Percentiles rank a stretch among this genome's conserved stretches.
phyloP scores from a whole-genome alignment of 2,113 vertebrate species.

The Chionomys nivalis region DNA sequence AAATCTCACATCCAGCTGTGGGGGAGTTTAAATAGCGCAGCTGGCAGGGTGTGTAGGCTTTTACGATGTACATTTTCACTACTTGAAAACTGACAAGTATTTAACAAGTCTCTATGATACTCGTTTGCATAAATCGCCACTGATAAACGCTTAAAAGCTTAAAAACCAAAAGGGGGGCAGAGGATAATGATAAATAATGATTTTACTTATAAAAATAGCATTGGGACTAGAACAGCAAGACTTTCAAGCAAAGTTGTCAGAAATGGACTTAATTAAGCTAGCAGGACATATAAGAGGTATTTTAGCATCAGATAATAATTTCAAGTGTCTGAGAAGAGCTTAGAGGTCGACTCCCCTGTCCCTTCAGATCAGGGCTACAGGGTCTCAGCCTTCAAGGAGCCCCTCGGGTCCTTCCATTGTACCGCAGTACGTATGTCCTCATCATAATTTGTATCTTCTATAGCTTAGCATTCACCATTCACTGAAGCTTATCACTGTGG shows the following conservation, averaged over 20 bases:
- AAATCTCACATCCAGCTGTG: not conserved
- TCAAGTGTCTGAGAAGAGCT: not conserved
- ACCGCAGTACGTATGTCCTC: not conserved
- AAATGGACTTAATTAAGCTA: constrained; percentile 23
- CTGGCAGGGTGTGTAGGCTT: not conserved
- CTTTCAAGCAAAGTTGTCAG: not conserved
- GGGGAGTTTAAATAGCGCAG: not conserved
- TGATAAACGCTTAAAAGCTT: not conserved
- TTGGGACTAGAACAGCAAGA: not conserved
- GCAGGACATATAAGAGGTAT: not conserved
- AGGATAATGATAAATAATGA: not conserved
- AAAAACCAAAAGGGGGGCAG: not conserved
- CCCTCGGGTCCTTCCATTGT: not conserved
- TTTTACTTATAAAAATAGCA: not conserved
- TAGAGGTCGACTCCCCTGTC: not conserved
- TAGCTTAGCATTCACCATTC: not conserved
- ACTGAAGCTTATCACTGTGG: not conserved
- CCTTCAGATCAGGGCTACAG: not conserved
- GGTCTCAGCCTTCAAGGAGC: not conserved
- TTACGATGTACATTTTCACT: not conserved
- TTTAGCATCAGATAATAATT: not conserved
- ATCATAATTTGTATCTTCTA: not conserved
- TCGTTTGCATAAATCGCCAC: not conserved
- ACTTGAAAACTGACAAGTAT: not conserved
- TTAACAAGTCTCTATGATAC: not conserved